phyloP scores from a whole-genome alignment of 92 coral and sea anemone species.

The Anthopleura xanthogrammica region DNA sequence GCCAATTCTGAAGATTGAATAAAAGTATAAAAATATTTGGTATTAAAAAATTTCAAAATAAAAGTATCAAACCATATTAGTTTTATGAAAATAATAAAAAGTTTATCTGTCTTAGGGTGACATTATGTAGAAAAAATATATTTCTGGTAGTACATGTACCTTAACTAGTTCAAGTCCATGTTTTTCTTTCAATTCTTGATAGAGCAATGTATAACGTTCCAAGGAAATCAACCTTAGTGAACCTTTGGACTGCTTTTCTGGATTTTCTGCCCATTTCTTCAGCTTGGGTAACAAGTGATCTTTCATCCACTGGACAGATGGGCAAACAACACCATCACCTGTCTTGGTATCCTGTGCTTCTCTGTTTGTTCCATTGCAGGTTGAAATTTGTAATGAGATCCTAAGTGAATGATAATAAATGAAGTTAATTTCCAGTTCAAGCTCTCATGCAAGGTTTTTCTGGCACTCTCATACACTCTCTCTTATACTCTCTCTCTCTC shows the following conservation, averaged over 20 bases:
- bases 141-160: conserved; percentile 32
- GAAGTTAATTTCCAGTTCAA: neutral
- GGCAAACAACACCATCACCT: conserved; percentile 80
- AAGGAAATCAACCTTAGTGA: conserved; percentile 81
- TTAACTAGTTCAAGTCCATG: conserved; percentile 81
- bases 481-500: too few species aligned
- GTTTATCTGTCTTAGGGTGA: neutral
- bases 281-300: conserved; percentile 83
- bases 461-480: too few species aligned
- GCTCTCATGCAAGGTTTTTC: too few species aligned
- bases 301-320: conserved; percentile 85
- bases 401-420: conserved; percentile 1
- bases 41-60: neutral
- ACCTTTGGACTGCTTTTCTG: conserved; percentile 45
- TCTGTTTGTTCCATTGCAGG: conserved; percentile 1
- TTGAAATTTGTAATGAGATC: conserved; percentile 29
- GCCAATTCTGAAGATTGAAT: conserved; percentile 71
- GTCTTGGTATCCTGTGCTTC: neutral
- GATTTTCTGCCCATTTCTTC: conserved; percentile 83
- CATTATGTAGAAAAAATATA: neutral
- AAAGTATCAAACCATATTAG: too few species aligned
- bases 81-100: too few species aligned
- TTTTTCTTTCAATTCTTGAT: conserved; percentile 76
- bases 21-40: neutral
- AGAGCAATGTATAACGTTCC: conserved; percentile 75